phyloP scores from a whole-genome alignment of 2,888 invertebrate genomes.

The Eupithecia subumbrata region DNA sequence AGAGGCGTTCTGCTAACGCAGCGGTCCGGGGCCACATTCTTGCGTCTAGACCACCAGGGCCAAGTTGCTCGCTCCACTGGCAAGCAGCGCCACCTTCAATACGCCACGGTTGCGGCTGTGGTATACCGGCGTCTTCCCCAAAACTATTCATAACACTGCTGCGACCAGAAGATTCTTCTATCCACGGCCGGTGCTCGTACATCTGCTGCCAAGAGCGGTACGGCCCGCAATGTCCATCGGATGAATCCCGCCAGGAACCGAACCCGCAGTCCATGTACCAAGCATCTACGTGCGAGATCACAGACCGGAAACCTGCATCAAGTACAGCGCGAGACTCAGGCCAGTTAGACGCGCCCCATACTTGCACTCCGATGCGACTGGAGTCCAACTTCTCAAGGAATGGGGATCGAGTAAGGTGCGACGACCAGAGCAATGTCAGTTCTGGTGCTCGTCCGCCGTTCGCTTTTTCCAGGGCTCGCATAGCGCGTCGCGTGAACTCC shows the following conservation, averaged over 20 bases:
- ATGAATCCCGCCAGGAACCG: constrained; percentile 92
- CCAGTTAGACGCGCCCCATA: constrained; percentile 93
- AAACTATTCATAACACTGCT: constrained; percentile 51
- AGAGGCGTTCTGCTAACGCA: constrained; percentile 91
- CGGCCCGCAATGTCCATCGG: constrained; percentile 93
- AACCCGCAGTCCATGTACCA: constrained; percentile 96
- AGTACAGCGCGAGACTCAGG: constrained; percentile 90
- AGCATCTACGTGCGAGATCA: constrained; percentile 93
- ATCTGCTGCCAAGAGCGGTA: constrained; percentile 95
- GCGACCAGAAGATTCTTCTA: constrained; percentile 61
- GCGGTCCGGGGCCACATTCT: constrained; percentile 93
- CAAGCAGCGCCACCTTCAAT: constrained; percentile 91
- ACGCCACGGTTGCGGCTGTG: constrained; percentile 73
- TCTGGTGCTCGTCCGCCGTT: constrained; percentile 84
- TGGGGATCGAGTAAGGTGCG: constrained; percentile 89
- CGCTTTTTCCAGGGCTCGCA: constrained; percentile 85
- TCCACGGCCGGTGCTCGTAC: constrained; percentile 93
- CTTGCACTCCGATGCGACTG: constrained; percentile 87
- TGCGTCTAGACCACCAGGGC: constrained; percentile 88
- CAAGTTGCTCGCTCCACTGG: constrained; percentile 93
- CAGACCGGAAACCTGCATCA: constrained; percentile 89
- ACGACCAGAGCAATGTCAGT: constrained; percentile 89
- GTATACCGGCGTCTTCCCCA: constrained; percentile 86
- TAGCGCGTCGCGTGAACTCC: constrained; percentile 88
- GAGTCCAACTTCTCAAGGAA: constrained; percentile 85